Evolutionary conservation across 2,797 vertebrate species (phyloP).

Genomic region (Cheracebus regulus): DNA sequence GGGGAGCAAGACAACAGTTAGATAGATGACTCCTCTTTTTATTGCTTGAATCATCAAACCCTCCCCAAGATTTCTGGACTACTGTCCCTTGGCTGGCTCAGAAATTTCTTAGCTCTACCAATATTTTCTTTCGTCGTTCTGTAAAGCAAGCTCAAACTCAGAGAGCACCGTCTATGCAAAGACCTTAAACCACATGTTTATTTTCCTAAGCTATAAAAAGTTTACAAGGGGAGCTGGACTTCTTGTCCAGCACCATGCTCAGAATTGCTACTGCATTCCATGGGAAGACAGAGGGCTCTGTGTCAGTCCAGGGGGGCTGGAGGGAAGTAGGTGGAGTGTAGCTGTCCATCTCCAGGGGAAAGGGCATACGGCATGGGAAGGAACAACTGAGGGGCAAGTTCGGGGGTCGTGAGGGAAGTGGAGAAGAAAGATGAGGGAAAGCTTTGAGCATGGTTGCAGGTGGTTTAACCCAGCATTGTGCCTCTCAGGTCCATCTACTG

Average conservation of each 20-base stretch:
- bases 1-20: constrained; percentile 58
- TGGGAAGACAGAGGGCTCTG: constrained; percentile 86
- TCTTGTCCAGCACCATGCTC: constrained; percentile 85
- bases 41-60: constrained; percentile 76
- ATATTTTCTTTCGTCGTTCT: constrained; percentile 86
- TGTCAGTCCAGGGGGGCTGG: constrained; percentile 78
- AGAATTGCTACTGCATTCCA: constrained; percentile 87
- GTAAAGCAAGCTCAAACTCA: constrained; percentile 84
- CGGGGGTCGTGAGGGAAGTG: background rate
- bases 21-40: constrained; percentile 71
- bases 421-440: background rate
- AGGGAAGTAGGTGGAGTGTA: constrained; percentile 82
- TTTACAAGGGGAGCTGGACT: constrained; percentile 88
- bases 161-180: constrained; percentile 84
- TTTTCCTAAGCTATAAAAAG: constrained; percentile 90
- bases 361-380: constrained; percentile 70
- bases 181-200: constrained; percentile 89
- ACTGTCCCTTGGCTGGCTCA: constrained; percentile 76
- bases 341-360: constrained; percentile 78
- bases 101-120: constrained; percentile 86
- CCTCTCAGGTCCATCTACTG: background rate
- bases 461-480: background rate
- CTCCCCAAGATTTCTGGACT: constrained; percentile 75
- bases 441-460: too few species aligned
- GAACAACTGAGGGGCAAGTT: background rate